phyloP scores from a whole-genome alignment of 1,140 invertebrate genomes.

The Diuraphis noxia region DNA sequence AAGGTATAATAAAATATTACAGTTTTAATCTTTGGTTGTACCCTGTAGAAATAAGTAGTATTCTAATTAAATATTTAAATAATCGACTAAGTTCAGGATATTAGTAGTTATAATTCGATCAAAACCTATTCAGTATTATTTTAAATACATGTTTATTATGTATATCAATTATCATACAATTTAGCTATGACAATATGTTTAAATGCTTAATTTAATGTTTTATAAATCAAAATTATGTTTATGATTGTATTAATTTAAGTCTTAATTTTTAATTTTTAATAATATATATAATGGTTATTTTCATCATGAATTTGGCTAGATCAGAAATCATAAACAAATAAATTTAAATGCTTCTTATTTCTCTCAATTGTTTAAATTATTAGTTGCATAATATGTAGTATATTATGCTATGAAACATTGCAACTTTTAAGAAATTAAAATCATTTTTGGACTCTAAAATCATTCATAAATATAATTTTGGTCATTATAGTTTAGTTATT shows the following conservation, averaged over 20 bases:
- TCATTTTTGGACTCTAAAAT: neutral
- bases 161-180: neutral
- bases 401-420: neutral
- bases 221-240: neutral
- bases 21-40: neutral
- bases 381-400: neutral
- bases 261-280: neutral
- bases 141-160: neutral
- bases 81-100: neutral
- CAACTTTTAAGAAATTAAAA: too few relatives aligned
- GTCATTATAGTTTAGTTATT: constrained; percentile 9
- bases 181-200: constrained; percentile 20
- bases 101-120: constrained; percentile 4
- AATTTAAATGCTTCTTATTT: neutral
- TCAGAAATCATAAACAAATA: neutral
- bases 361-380: neutral
- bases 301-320: neutral
- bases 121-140: neutral
- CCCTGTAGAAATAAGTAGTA: constrained; percentile 33
- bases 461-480: constrained; percentile 35
- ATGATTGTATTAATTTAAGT: neutral
- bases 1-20: constrained; percentile 1
- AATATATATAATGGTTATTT: neutral
- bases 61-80: neutral
- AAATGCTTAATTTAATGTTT: constrained; percentile 16